These are phyloP conservation scores for Athalia circularis DNA, from an alignment of 2,888 invertebrate genomes.

Conservation along the genomic window DNA sequence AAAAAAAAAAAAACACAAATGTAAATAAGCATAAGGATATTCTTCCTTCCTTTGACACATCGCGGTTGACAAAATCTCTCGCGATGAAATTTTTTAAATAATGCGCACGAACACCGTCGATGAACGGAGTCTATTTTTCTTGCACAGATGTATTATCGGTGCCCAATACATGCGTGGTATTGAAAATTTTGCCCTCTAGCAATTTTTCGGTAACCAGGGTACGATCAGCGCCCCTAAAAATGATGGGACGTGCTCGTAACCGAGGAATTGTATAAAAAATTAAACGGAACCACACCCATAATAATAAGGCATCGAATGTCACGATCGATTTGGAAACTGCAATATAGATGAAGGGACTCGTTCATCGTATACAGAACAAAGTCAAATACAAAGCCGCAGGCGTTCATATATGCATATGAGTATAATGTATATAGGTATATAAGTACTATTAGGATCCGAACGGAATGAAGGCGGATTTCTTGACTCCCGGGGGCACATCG, in stretches of 20 bases:
- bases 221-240: constrained; percentile 43
- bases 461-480: constrained; percentile 40
- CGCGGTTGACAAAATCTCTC: too few species aligned
- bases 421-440: too few species aligned
- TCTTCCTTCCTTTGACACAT: background rate
- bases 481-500: constrained; percentile 27
- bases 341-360: constrained; percentile 25
- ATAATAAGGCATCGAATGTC: constrained; percentile 59
- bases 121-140: too few species aligned
- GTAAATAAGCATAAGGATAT: background rate
- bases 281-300: constrained; percentile 60
- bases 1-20: background rate
- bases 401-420: constrained; percentile 55
- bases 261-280: constrained; percentile 37
- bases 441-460: constrained; percentile 34
- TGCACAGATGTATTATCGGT: too few species aligned
- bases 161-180: too few species aligned
- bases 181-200: background rate
- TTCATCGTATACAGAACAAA: constrained; percentile 51
- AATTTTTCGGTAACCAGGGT: background rate
- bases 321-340: constrained; percentile 59
- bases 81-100: too few species aligned
- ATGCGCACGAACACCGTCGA: too few species aligned
- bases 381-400: constrained; percentile 64
- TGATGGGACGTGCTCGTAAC: constrained; percentile 45